Evolutionary conservation across 1,140 invertebrate genomes (phyloP).

Genomic region (Adelges cooleyi): DNA sequence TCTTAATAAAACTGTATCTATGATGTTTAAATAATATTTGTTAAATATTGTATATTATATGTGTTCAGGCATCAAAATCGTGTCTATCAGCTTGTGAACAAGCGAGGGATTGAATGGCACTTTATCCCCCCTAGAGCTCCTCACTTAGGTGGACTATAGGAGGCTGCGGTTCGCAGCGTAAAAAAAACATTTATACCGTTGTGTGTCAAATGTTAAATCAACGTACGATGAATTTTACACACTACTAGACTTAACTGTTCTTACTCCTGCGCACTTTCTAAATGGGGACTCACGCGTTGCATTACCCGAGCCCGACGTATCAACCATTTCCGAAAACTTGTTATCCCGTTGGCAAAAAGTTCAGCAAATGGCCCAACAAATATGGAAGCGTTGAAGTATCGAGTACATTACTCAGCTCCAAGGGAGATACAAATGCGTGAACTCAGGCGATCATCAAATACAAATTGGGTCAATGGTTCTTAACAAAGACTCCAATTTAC

Average conservation of each 20-base stretch:
- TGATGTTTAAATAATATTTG: no score
- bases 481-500: conserved; percentile 3
- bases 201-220: no score
- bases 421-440: conserved; percentile 28
- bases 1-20: no score
- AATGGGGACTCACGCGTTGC: conserved; percentile 35
- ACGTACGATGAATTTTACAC: conserved; percentile 36
- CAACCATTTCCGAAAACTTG: background rate
- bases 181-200: no score
- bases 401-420: conserved; percentile 28
- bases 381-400: conserved; percentile 33
- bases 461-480: no score
- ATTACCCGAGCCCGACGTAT: conserved; percentile 33
- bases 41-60: no score
- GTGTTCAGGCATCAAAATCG: background rate
- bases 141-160: conserved; percentile 24
- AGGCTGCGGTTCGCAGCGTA: no score
- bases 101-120: no score
- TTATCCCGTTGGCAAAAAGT: conserved; percentile 31
- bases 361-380: conserved; percentile 34
- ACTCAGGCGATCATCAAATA: background rate
- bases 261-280: conserved; percentile 36
- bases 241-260: conserved; percentile 32
- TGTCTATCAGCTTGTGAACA: background rate
- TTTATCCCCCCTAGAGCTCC: conserved; percentile 22